Evolutionary conservation across 2,797 vertebrate genomes (phyloP).

Genomic region (Furcifer pardalis): DNA sequence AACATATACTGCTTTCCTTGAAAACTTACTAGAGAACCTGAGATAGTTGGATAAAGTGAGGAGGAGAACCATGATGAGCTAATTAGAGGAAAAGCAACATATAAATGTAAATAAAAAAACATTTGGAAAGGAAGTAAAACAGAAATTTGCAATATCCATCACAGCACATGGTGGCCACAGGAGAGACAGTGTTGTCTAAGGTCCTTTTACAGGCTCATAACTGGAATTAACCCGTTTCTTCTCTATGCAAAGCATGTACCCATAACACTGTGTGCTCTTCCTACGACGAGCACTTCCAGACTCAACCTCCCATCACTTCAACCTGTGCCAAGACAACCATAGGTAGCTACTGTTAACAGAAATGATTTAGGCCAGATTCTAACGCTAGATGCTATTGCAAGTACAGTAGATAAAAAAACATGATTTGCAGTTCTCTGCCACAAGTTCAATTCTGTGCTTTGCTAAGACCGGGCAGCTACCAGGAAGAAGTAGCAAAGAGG

Average conservation of each 20-base stretch:
- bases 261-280: background rate
- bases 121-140: background rate
- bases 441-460: background rate
- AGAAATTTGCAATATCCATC: background rate
- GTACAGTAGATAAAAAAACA: background rate
- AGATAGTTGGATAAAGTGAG: no score
- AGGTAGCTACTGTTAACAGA: background rate
- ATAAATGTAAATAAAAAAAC: background rate
- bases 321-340: background rate
- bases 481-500: background rate
- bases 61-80: background rate
- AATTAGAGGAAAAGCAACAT: background rate
- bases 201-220: background rate
- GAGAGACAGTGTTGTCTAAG: background rate
- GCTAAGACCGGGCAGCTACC: background rate
- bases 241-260: background rate
- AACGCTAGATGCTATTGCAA: background rate
- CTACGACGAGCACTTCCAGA: no score
- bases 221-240: background rate
- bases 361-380: background rate
- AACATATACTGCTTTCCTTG: no score
- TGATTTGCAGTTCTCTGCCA: background rate
- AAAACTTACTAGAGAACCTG: no score
- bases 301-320: background rate
- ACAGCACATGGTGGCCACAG: background rate